Conservation (phyloP, 2,888 invertebrate species). For the Frankliniella intonsa region DNA sequence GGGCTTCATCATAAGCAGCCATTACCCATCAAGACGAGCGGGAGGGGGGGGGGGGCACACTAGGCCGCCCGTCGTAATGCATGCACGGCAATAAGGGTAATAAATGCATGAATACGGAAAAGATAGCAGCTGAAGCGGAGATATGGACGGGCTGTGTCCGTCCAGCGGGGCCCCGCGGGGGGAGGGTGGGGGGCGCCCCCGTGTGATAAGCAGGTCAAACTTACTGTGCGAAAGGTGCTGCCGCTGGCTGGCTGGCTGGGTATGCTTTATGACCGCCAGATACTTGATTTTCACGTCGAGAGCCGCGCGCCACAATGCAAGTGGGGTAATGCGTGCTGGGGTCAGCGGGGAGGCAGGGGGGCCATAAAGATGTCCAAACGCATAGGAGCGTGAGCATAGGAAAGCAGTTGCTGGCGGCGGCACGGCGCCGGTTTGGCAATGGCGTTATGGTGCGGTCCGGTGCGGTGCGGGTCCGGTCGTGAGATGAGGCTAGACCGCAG, state of each 20-base stretch:
- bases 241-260: neutral
- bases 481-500: neutral
- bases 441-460: neutral
- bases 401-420: neutral
- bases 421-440: neutral
- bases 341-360: no score
- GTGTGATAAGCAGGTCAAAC: neutral
- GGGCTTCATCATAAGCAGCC: neutral
- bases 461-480: neutral
- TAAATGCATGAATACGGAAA: neutral
- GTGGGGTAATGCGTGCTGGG: no score
- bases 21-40: neutral
- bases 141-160: neutral
- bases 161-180: no score
- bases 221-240: conserved; percentile 1
- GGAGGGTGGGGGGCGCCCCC: neutral
- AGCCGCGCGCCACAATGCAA: no score
- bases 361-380: no score
- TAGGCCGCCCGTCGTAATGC: neutral
- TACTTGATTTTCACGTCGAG: no score
- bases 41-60: no score
- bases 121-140: neutral
- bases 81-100: neutral
- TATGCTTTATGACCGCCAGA: neutral
- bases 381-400: no score